Conservation (phyloP, 2,797 vertebrate species). For the Rhabdomys pumilio region DNA sequence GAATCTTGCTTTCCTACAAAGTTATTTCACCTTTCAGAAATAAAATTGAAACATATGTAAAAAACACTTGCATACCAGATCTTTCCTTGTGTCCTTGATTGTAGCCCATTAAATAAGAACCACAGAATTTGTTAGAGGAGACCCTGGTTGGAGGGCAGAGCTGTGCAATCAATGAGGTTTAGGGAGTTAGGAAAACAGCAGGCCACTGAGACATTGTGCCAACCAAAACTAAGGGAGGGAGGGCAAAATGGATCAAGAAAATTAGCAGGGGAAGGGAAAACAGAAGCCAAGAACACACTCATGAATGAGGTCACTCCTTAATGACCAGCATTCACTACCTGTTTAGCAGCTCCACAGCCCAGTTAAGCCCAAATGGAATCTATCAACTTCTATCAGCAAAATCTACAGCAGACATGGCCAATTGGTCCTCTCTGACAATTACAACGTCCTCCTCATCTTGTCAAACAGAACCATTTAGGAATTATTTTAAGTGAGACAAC, state of each 20-base stretch:
- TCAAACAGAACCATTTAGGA: conserved; percentile 6
- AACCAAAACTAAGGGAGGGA: conserved; percentile 68
- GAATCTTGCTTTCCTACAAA: conserved; percentile 19
- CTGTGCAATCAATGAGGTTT: conserved; percentile 63
- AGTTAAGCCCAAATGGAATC: neutral
- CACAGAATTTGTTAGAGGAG: conserved; percentile 67
- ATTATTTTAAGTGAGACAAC: conserved; percentile 39
- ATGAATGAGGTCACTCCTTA: conserved; percentile 60
- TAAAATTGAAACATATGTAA: conserved; percentile 56
- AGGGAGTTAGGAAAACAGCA: conserved; percentile 78
- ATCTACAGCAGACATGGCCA: conserved; percentile 9
- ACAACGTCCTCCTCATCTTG: neutral
- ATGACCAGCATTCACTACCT: conserved; percentile 8
- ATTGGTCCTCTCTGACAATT: neutral
- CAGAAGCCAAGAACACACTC: conserved; percentile 47
- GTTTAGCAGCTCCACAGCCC: conserved; percentile 36
- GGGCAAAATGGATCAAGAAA: conserved; percentile 67
- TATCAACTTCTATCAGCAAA: conserved; percentile 6
- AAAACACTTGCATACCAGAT: conserved; percentile 71
- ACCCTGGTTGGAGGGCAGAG: conserved; percentile 73
- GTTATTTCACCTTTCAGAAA: conserved; percentile 77
- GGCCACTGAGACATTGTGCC: conserved; percentile 60
- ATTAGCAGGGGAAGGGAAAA: conserved; percentile 69
- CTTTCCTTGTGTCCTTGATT: conserved; percentile 65
- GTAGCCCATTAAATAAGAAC: conserved; percentile 74